A percentile compares a stretch with the other conserved stretches of the same genome.
These are phyloP conservation scores for Ceriagrion tenellum DNA, from an alignment of 2,888 invertebrate genomes.

Conservation along the genomic window DNA sequence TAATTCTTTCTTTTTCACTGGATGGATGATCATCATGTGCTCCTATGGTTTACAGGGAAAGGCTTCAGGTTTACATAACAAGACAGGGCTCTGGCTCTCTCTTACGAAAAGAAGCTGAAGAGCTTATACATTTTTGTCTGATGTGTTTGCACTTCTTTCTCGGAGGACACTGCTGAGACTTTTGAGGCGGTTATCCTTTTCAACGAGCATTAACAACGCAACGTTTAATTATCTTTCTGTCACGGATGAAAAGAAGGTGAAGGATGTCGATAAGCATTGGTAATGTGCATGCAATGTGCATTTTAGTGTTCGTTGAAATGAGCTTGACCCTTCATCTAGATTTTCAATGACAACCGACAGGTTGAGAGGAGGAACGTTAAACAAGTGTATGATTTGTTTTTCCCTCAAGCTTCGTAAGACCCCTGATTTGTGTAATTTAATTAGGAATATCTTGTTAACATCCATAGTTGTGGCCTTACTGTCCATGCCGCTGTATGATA, in stretches of 20 bases:
- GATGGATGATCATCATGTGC: too few relatives aligned
- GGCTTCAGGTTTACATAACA: conserved; percentile 29
- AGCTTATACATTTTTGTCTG: not conserved
- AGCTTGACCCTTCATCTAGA: conserved; percentile 11
- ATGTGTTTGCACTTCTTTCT: not conserved
- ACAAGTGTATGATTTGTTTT: too few relatives aligned
- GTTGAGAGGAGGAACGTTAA: too few relatives aligned
- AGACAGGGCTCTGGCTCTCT: not conserved
- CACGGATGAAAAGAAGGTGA: not conserved
- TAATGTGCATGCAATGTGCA: too few relatives aligned
- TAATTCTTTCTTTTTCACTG: too few relatives aligned
- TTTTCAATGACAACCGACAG: too few relatives aligned
- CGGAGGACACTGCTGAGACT: not conserved
- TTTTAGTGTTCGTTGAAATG: conserved; percentile 36
- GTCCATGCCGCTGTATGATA: too few relatives aligned
- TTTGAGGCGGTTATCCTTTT: not conserved
- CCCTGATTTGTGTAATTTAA: too few relatives aligned
- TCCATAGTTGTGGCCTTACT: too few relatives aligned
- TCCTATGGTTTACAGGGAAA: too few relatives aligned
- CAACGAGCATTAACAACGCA: conserved; percentile 30
- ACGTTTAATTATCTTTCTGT: not conserved
- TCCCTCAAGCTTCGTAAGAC: too few relatives aligned
- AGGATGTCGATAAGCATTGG: not conserved
- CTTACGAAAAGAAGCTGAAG: conserved; percentile 42
- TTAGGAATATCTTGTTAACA: too few relatives aligned